phyloP scores from a whole-genome alignment of 2,888 invertebrate species.

The Oxytorus armatus region DNA sequence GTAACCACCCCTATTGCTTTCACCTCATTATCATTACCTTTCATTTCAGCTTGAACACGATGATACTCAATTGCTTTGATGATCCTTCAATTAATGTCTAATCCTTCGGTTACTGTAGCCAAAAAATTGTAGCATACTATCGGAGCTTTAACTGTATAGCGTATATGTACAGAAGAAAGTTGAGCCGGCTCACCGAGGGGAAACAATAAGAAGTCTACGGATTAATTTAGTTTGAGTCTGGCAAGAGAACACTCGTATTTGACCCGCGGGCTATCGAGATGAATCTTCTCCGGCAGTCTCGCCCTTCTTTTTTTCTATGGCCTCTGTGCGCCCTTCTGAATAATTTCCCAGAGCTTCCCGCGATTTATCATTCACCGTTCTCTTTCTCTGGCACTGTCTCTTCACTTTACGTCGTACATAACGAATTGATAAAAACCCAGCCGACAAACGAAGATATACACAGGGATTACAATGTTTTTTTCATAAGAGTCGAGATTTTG shows the following conservation, averaged over 20 bases:
- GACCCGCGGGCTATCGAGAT: slow-evolving; percentile 46
- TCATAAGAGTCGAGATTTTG: too few relatives aligned
- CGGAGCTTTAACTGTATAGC: not conserved
- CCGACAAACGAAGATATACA: not conserved
- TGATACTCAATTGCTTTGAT: too few relatives aligned
- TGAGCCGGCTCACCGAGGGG: not conserved
- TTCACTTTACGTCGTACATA: not conserved
- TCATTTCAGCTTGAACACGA: too few relatives aligned
- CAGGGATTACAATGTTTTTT: not conserved
- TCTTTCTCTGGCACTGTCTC: not conserved
- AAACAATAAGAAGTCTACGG: slow-evolving; percentile 5
- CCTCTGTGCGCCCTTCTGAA: slow-evolving; percentile 44
- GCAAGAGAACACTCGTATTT: slow-evolving; percentile 22
- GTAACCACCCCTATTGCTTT: too few relatives aligned
- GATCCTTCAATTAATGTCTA: too few relatives aligned
- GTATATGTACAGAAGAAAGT: not conserved
- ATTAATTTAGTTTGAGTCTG: slow-evolving; percentile 38
- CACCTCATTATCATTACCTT: too few relatives aligned
- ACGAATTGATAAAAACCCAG: slow-evolving; percentile 4
- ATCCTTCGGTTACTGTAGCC: too few relatives aligned
- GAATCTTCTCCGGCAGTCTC: slow-evolving; percentile 63
- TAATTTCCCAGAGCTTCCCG: slow-evolving; percentile 44
- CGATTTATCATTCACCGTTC: slow-evolving; percentile 42
- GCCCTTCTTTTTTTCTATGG: slow-evolving; percentile 39
- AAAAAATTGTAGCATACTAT: too few relatives aligned